Conservation (phyloP, 2,888 invertebrate genomes). For the Tetragnatha montana region DNA sequence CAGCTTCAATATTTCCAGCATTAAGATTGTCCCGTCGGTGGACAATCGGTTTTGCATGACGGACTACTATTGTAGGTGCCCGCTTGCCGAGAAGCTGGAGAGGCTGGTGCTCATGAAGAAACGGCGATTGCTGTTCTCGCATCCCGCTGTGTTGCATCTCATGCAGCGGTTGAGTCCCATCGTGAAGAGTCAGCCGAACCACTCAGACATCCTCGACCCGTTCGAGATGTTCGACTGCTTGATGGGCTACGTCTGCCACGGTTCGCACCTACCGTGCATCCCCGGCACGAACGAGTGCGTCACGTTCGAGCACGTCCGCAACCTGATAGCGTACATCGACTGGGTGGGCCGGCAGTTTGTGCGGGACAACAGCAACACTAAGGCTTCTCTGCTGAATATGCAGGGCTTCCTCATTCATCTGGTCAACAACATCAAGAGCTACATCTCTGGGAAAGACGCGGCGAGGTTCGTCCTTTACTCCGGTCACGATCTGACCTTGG, state of each 20-base stretch:
- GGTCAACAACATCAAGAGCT: slow-evolving; percentile 87
- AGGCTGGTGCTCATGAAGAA: slow-evolving; percentile 79
- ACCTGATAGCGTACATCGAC: slow-evolving; percentile 87
- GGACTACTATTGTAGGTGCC: slow-evolving; percentile 86
- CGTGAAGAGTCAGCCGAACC: slow-evolving; percentile 61
- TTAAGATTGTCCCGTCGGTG: slow-evolving; percentile 85
- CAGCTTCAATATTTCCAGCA: slow-evolving; percentile 81
- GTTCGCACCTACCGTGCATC: slow-evolving; percentile 86
- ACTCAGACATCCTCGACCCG: slow-evolving; percentile 76
- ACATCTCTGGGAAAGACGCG: slow-evolving; percentile 74
- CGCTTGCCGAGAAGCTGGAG: slow-evolving; percentile 81
- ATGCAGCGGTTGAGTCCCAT: slow-evolving; percentile 78
- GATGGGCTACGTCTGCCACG: slow-evolving; percentile 90
- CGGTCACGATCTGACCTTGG: slow-evolving; percentile 93
- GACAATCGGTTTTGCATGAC: slow-evolving; percentile 88
- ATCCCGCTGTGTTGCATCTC: slow-evolving; percentile 84
- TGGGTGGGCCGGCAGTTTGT: slow-evolving; percentile 84
- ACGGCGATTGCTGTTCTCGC: slow-evolving; percentile 82
- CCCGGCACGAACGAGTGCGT: slow-evolving; percentile 75
- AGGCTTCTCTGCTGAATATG: slow-evolving; percentile 84
- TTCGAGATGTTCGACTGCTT: slow-evolving; percentile 87
- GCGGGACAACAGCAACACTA: slow-evolving; percentile 73
- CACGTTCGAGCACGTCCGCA: slow-evolving; percentile 84
- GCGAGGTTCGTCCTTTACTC: slow-evolving; percentile 88
- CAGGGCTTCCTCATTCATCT: slow-evolving; percentile 90